These are phyloP conservation scores for Cremastinae sp. DNA, from an alignment of 2,888 invertebrate species.

Conservation along the genomic window DNA sequence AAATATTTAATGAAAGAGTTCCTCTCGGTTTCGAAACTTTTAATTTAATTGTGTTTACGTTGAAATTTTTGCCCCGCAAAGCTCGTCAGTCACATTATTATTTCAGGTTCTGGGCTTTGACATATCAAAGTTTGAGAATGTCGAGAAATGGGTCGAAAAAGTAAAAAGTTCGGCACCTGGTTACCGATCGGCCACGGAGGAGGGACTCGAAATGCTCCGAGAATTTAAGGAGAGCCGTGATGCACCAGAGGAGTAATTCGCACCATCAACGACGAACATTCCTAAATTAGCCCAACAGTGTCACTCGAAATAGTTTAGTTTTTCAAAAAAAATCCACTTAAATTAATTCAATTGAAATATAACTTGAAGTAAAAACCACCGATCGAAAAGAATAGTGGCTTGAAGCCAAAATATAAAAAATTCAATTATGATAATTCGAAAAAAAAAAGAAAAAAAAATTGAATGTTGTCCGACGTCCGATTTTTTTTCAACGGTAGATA, in stretches of 20 bases:
- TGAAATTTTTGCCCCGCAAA: background rate
- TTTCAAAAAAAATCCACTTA: no score
- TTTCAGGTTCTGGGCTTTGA: constrained; percentile 73
- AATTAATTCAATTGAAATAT: no score
- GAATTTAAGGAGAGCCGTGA: constrained; percentile 55
- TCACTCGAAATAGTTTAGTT: no score
- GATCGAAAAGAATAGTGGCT: no score
- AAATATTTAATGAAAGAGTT: constrained; percentile 1
- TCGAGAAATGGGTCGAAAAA: constrained; percentile 85
- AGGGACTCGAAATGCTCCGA: constrained; percentile 70
- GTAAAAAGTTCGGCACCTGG: constrained; percentile 84
- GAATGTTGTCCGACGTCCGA: no score
- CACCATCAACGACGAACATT: no score
- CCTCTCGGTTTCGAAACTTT: background rate
- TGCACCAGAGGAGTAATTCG: constrained; percentile 15
- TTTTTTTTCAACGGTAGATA: no score
- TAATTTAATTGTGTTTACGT: background rate
- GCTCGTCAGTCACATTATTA: background rate
- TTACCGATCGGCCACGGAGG: constrained; percentile 81
- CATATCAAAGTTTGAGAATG: constrained; percentile 84
- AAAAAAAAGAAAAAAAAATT: no score
- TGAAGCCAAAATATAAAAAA: no score
- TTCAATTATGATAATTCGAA: no score
- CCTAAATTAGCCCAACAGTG: no score
- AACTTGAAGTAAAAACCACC: no score